Evolutionary conservation across 2,888 invertebrate genomes (phyloP), one percentile per base, ranked within the genome.

Genomic region (Xanthia icteritia): DNA sequence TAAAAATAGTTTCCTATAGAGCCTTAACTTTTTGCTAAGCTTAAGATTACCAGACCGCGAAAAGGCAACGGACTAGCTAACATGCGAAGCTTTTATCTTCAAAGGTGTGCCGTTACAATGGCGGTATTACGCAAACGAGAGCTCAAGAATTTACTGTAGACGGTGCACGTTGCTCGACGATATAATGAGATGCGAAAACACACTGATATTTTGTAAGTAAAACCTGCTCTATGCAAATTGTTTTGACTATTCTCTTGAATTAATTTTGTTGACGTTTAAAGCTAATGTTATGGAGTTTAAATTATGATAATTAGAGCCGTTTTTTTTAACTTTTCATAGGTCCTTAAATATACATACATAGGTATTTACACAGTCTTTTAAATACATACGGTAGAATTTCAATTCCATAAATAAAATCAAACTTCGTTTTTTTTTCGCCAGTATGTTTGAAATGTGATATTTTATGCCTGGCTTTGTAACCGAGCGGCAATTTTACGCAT

Each of bases 31-130:
- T 84, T 82, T 76, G 71, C 78, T 81, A 73, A 80, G 79, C 79
- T 85, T 77, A 81, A 88, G 89, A 87, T 90, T 90, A 92, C 89
- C 91, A 91, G 92, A 92, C 92, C 91, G 90, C 90, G 88, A 92
- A 93, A 92, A 92, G 90, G 92, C 89, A 90, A 88, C 90, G 90
- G 90, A 87, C 91, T 87, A 84, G 77, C 90, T 89, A 89, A 90
- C 90, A 90, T 89, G 89, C 89, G 91, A 91, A 88, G 91, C 92
- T 93, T 94, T 94, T 94, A 93, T 93, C 93, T 93, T 92, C 92
- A 92, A 93, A 94, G 93, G 93, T 94, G 94, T 92, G 91, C 89
- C 86, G 91, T 91, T 91, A 94, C 93, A 95, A 94, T 93, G 90
- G 91, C 89, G 90, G 92, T 90, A 91, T 93, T 92, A 93, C 92